Conservation (phyloP, 1,140 invertebrate genomes). For the Danaus melanippus region DNA sequence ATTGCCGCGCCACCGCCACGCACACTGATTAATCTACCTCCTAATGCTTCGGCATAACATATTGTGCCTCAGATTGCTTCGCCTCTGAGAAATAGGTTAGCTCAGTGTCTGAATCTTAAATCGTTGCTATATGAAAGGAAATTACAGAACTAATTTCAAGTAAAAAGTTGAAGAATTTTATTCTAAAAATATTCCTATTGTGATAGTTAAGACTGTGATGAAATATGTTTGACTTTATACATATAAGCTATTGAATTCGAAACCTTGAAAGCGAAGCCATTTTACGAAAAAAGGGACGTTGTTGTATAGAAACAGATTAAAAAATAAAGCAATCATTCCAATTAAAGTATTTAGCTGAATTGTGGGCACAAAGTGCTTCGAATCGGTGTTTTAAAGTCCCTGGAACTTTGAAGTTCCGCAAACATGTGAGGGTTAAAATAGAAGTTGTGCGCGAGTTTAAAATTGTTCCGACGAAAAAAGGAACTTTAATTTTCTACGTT, state of each 20-base stretch:
- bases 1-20: constrained; percentile 55
- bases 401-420: constrained; percentile 60
- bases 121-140: no score
- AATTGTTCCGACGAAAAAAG: constrained; percentile 63
- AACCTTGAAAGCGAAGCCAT: no score
- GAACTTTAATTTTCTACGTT: constrained; percentile 67
- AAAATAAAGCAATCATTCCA: constrained; percentile 16
- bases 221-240: no score
- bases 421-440: constrained; percentile 67
- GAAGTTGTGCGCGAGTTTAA: constrained; percentile 62
- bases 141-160: no score
- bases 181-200: no score
- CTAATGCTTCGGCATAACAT: constrained; percentile 16
- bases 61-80: constrained; percentile 1
- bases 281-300: no score
- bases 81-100: no score
- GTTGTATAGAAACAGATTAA: no score
- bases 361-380: constrained; percentile 44
- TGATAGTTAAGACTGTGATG: no score
- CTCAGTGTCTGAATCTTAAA: no score
- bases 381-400: constrained; percentile 51
- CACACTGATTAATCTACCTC: constrained; percentile 56
- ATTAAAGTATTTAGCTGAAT: constrained; percentile 56
- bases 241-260: no score
- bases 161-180: no score